Conservation (phyloP, 2,113 vertebrate species). For the Oreochromis tanganicae region DNA sequence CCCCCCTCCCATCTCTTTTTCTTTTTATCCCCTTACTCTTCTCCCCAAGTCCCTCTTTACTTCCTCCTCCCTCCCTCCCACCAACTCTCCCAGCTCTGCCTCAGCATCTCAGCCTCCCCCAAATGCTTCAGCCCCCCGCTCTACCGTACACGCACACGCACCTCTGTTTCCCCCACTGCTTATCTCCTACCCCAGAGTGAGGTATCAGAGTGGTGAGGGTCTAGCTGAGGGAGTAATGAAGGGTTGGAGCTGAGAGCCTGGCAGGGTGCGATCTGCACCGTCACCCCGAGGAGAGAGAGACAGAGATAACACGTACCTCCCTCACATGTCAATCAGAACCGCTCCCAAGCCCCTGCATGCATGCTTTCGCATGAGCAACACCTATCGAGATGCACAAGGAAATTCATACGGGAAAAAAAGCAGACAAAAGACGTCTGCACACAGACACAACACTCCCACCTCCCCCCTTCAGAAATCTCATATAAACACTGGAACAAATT, state of each 20-base stretch:
- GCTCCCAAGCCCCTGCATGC: neutral
- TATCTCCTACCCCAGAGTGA: constrained; percentile 56
- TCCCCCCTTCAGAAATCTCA: neutral
- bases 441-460: neutral
- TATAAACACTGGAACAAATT: constrained; percentile 24
- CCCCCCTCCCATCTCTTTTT: neutral
- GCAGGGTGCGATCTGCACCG: constrained; percentile 53
- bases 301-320: constrained; percentile 19
- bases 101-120: constrained; percentile 2
- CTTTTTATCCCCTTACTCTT: neutral
- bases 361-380: constrained; percentile 3
- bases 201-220: constrained; percentile 64
- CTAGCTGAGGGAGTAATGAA: constrained; percentile 58
- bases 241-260: constrained; percentile 49
- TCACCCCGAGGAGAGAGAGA: constrained; percentile 31
- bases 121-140: neutral
- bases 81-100: neutral
- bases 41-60: constrained; percentile 22
- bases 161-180: constrained; percentile 22
- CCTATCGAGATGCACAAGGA: neutral
- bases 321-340: constrained; percentile 42
- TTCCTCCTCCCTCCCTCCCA: neutral
- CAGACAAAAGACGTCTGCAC: neutral
- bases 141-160: neutral
- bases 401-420: neutral